These are phyloP conservation scores for Synanthedon tipuliformis DNA, from an alignment of 2,888 invertebrate genomes.

Conservation along the genomic window DNA sequence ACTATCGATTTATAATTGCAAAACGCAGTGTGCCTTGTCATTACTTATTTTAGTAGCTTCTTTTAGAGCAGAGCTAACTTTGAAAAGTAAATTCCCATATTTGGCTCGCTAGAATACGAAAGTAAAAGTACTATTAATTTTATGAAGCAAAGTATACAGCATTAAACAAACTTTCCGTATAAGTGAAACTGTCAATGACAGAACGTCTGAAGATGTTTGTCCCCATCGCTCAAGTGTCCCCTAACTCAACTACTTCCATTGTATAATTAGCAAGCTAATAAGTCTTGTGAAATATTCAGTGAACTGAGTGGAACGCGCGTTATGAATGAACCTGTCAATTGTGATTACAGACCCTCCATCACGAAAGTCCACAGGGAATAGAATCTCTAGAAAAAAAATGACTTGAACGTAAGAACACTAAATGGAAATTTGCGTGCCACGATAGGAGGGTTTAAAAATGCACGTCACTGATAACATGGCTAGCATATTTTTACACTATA, in stretches of 20 bases:
- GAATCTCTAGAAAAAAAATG: not conserved
- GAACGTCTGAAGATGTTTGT: constrained; percentile 10
- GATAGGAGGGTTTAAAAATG: too few relatives aligned
- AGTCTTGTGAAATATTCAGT: constrained; percentile 52
- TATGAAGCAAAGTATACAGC: not conserved
- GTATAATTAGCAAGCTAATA: constrained; percentile 63
- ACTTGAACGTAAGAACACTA: too few relatives aligned
- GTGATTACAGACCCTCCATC: constrained; percentile 31
- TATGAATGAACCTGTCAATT: constrained; percentile 47
- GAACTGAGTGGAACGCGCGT: constrained; percentile 21
- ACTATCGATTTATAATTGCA: too few relatives aligned
- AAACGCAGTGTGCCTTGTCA: too few relatives aligned
- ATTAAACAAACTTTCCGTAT: not conserved
- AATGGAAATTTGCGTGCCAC: too few relatives aligned
- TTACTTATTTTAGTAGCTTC: too few relatives aligned
- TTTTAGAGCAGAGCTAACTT: too few relatives aligned
- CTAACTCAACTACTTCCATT: constrained; percentile 46
- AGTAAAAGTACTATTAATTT: not conserved
- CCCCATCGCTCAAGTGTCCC: constrained; percentile 22
- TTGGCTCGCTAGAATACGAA: too few relatives aligned
- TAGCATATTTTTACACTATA: too few relatives aligned
- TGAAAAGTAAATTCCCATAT: too few relatives aligned
- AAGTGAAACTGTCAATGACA: not conserved
- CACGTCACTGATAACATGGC: too few relatives aligned
- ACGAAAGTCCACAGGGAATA: not conserved